Evolutionary conservation across 2,113 vertebrate species (phyloP).

Genomic region (Nibea coibor): DNA sequence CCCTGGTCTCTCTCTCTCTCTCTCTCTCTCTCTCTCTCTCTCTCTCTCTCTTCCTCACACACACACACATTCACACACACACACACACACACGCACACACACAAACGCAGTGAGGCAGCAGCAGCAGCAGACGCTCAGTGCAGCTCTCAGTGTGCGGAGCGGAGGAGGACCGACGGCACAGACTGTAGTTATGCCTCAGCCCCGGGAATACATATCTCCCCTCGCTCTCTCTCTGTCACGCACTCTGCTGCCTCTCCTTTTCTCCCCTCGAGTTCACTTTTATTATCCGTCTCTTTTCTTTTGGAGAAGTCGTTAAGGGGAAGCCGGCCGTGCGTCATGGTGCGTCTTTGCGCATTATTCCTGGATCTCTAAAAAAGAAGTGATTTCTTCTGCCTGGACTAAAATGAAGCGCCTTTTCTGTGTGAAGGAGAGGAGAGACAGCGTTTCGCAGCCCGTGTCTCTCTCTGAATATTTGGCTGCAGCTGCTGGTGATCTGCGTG

Average conservation of each 20-base stretch:
- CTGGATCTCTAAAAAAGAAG: constrained; percentile 55
- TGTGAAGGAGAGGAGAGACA: constrained; percentile 48
- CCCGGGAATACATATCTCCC: constrained; percentile 61
- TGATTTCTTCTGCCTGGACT: constrained; percentile 36
- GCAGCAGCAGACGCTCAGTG: constrained; percentile 73
- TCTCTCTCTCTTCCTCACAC: constrained; percentile 22
- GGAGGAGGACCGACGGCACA: constrained; percentile 52
- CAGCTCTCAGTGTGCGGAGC: constrained; percentile 63
- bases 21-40: constrained; percentile 22
- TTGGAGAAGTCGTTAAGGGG: constrained; percentile 27
- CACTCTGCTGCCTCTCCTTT: not conserved
- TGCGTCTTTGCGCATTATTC: constrained; percentile 59
- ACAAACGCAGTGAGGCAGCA: constrained; percentile 46
- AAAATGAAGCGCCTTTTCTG: constrained; percentile 62
- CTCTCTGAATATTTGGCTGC: constrained; percentile 68
- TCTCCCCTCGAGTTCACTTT: constrained; percentile 20
- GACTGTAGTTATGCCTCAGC: constrained; percentile 74
- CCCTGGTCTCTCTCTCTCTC: constrained; percentile 29
- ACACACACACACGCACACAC: constrained; percentile 33
- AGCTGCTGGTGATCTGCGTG: constrained; percentile 67
- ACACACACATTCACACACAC: constrained; percentile 17
- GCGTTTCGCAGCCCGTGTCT: constrained; percentile 43
- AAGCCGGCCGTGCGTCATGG: constrained; percentile 46
- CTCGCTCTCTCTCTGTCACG: constrained; percentile 21
- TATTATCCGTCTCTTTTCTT: not conserved